A percentile compares a stretch with the other conserved stretches of the same genome.
phyloP scores from a whole-genome alignment of 2,113 vertebrate genomes.

The Trachemys scripta region DNA sequence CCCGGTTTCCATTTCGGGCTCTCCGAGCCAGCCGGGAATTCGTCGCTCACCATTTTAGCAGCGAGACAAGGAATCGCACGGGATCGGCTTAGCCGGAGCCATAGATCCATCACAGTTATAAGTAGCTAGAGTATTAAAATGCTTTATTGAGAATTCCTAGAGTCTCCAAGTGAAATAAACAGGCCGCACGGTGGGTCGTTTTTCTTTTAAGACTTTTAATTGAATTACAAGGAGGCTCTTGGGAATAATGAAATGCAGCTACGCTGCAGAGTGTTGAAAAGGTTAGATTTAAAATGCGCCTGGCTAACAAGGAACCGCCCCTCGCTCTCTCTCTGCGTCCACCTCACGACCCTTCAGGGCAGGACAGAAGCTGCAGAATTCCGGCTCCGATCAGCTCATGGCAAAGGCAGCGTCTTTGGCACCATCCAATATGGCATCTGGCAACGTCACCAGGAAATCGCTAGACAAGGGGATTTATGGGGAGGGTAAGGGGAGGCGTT shows the following conservation, averaged over 20 bases:
- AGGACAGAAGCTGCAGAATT: background rate
- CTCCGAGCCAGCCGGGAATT: background rate
- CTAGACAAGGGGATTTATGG: background rate
- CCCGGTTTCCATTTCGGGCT: background rate
- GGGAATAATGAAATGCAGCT: background rate
- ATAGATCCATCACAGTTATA: background rate
- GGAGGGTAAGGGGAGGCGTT: background rate
- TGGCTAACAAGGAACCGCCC: background rate
- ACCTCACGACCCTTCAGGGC: background rate
- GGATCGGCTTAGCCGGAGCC: background rate
- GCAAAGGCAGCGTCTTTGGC: background rate
- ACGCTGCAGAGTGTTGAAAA: background rate
- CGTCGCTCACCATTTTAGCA: background rate
- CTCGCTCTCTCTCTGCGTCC: background rate
- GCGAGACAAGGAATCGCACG: background rate
- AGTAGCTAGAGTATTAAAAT: background rate
- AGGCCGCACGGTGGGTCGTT: background rate
- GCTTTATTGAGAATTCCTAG: background rate
- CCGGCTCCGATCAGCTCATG: background rate
- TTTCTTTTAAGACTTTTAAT: background rate
- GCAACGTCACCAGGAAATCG: background rate
- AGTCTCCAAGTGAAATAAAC: background rate
- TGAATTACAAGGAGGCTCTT: background rate
- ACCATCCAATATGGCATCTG: background rate
- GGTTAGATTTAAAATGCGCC: background rate